These are phyloP conservation scores for Acrobasis suavella DNA, from an alignment of 2,888 invertebrate species.

Conservation along the genomic window DNA sequence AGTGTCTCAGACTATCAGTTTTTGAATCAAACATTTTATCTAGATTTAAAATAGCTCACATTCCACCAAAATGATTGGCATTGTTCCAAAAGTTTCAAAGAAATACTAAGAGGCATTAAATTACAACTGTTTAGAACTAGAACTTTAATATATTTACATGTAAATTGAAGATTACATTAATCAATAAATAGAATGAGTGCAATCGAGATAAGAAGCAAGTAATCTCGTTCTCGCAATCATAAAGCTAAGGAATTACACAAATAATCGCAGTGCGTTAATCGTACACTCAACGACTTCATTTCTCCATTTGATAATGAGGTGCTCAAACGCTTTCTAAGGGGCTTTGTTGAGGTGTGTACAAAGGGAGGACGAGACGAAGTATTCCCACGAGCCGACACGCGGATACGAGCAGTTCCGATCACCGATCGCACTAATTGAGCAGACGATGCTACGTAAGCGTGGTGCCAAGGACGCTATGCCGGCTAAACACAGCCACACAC, in stretches of 20 bases:
- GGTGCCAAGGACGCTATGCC: slow-evolving; percentile 52
- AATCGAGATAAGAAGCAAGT: neutral
- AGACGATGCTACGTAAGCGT: slow-evolving; percentile 47
- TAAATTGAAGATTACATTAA: neutral
- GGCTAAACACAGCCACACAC: slow-evolving; percentile 20
- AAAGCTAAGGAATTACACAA: slow-evolving; percentile 17
- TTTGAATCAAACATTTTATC: slow-evolving; percentile 30
- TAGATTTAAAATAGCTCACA: slow-evolving; percentile 47
- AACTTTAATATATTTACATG: neutral
- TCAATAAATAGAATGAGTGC: neutral
- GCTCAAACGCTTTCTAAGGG: slow-evolving; percentile 6
- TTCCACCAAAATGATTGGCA: slow-evolving; percentile 51
- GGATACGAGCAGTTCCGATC: slow-evolving; percentile 74
- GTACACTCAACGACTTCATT: slow-evolving; percentile 12
- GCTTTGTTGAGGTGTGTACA: slow-evolving; percentile 41
- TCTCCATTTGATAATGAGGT: slow-evolving; percentile 19
- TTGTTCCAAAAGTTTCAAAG: slow-evolving; percentile 44
- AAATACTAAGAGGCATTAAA: slow-evolving; percentile 32
- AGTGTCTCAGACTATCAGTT: neutral
- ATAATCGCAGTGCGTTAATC: slow-evolving; percentile 6
- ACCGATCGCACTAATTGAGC: slow-evolving; percentile 73
- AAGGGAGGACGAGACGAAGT: slow-evolving; percentile 54
- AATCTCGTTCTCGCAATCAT: neutral
- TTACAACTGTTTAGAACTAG: slow-evolving; percentile 4
- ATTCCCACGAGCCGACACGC: slow-evolving; percentile 69